A percentile compares a stretch with the other conserved stretches of the same genome.
These are phyloP conservation scores for Aphelinus certus DNA, from an alignment of 1,140 invertebrate species.

Conservation along the genomic window DNA sequence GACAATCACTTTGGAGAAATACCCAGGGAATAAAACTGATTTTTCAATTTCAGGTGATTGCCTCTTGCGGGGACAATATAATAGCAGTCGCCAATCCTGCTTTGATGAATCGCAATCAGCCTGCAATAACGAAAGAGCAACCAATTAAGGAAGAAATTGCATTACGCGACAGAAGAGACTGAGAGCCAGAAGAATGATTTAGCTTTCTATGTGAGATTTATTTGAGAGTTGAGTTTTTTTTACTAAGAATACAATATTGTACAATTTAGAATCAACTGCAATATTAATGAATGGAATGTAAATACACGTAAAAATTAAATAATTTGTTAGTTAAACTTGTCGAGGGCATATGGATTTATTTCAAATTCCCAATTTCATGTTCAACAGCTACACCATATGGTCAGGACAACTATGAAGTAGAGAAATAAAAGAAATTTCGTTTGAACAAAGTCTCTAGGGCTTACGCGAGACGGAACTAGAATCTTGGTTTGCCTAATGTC, in stretches of 20 bases:
- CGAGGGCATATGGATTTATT: too few species aligned
- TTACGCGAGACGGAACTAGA: too few species aligned
- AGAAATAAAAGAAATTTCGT: too few species aligned
- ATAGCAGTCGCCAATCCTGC: slow-evolving; percentile 89
- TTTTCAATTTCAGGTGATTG: slow-evolving; percentile 72
- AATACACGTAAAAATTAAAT: slow-evolving; percentile 34
- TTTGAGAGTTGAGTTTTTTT: slow-evolving; percentile 18
- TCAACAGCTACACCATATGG: too few species aligned
- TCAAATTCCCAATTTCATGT: too few species aligned
- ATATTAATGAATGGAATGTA: slow-evolving; percentile 34
- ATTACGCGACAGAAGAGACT: slow-evolving; percentile 39
- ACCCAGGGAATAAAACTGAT: slow-evolving; percentile 1
- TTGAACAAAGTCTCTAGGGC: too few species aligned
- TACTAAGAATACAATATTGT: slow-evolving; percentile 17
- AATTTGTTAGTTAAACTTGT: slow-evolving; percentile 30
- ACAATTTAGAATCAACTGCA: slow-evolving; percentile 10
- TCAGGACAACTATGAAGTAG: too few species aligned
- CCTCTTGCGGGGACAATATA: slow-evolving; percentile 84
- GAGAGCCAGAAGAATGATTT: slow-evolving; percentile 25
- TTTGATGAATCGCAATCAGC: slow-evolving; percentile 65
- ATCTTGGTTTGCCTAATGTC: too few species aligned
- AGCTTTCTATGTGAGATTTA: slow-evolving; percentile 16
- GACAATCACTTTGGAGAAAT: not conserved
- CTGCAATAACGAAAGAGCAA: slow-evolving; percentile 28
- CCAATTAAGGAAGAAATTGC: slow-evolving; percentile 62